Evolutionary conservation across 2,888 invertebrate species (phyloP).

Genomic region (Ypsolopha sequella): DNA sequence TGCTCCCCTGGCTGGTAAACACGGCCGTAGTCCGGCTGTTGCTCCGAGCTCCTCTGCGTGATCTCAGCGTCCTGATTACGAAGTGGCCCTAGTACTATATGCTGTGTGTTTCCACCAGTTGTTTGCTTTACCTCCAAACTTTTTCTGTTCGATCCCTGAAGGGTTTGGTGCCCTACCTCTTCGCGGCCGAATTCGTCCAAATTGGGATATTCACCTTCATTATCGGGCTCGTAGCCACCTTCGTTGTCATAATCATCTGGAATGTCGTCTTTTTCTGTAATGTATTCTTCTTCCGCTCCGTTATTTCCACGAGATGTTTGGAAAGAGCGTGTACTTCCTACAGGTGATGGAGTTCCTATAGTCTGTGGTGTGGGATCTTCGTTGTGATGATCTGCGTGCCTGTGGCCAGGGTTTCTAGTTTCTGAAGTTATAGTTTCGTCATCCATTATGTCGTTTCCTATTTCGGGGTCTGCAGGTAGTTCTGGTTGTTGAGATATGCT

Average conservation of each 20-base stretch:
- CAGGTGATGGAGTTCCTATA: constrained; percentile 24
- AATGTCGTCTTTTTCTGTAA: constrained; percentile 44
- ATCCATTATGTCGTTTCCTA: no score
- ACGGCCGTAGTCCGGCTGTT: constrained; percentile 63
- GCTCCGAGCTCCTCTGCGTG: constrained; percentile 67
- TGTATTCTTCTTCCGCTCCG: constrained; percentile 44
- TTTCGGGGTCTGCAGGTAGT: no score
- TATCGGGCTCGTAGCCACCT: constrained; percentile 43
- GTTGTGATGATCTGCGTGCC: constrained; percentile 52
- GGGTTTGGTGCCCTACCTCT: constrained; percentile 41
- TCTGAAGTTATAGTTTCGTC: no score
- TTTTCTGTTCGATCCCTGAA: constrained; percentile 36
- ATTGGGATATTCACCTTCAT: constrained; percentile 70
- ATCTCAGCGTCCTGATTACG: constrained; percentile 72
- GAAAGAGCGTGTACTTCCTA: constrained; percentile 45
- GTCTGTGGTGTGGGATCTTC: constrained; percentile 14
- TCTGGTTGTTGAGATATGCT: constrained; percentile 25
- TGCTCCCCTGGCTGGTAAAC: constrained; percentile 75
- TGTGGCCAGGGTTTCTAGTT: constrained; percentile 23
- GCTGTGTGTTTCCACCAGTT: constrained; percentile 72
- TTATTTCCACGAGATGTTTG: constrained; percentile 29
- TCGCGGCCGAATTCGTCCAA: constrained; percentile 69
- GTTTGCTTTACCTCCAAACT: constrained; percentile 55
- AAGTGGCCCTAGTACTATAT: constrained; percentile 71
- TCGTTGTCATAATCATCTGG: constrained; percentile 56